Evolutionary conservation across 2,113 vertebrate species (phyloP).

Genomic region (Scopus umbretta): DNA sequence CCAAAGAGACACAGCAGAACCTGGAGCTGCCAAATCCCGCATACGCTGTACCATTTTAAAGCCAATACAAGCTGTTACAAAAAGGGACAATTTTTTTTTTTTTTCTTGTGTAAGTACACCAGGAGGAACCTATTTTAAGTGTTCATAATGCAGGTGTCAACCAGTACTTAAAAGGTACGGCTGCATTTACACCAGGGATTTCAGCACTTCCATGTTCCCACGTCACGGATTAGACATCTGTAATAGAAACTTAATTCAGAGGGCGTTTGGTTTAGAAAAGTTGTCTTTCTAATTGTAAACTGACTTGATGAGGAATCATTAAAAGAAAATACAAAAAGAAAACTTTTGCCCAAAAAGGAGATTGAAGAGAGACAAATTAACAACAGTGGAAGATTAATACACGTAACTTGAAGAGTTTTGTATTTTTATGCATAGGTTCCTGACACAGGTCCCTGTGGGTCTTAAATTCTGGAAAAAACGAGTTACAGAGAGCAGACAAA

Average conservation of each 20-base stretch:
- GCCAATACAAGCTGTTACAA: neutral
- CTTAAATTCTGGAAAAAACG: neutral
- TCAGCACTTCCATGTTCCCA: neutral
- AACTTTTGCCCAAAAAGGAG: neutral
- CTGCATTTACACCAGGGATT: neutral
- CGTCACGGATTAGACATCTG: neutral
- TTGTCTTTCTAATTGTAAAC: neutral
- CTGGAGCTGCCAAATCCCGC: neutral
- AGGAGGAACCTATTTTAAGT: neutral
- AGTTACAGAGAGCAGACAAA: neutral
- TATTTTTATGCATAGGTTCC: neutral
- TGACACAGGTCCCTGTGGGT: neutral
- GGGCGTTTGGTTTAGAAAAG: neutral
- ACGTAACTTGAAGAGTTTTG: neutral
- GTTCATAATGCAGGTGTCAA: neutral
- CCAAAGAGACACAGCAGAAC: neutral
- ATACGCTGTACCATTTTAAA: neutral
- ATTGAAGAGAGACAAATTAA: neutral
- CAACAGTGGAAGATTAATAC: neutral
- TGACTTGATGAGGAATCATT: neutral
- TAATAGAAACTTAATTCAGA: neutral
- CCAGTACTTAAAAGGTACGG: neutral
- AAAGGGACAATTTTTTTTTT: neutral
- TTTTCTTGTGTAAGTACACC: neutral
- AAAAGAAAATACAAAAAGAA: neutral